Conservation (phyloP, 1,140 invertebrate species). For the Condylostylus longicornis region DNA sequence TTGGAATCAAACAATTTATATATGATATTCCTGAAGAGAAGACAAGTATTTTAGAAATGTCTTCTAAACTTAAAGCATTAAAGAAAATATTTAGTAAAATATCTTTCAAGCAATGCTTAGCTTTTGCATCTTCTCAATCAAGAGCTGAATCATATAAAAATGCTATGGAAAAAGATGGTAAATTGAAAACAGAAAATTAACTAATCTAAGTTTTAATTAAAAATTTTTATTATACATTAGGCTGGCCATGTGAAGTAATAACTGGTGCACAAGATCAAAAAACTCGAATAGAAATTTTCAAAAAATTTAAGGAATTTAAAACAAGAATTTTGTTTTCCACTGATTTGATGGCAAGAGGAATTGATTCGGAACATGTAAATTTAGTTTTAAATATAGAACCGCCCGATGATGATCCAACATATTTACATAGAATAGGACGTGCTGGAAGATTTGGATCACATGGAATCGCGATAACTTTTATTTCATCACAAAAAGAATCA, state of each 20-base stretch:
- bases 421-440: conserved; percentile 89
- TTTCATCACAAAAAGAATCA: conserved; percentile 42
- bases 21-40: conserved; percentile 39
- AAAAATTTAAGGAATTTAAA: conserved; percentile 59
- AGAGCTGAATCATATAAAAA: conserved; percentile 57
- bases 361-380: conserved; percentile 86
- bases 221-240: no score
- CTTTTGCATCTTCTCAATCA: conserved; percentile 79
- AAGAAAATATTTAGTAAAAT: conserved; percentile 51
- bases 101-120: conserved; percentile 73
- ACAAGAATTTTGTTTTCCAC: conserved; percentile 81
- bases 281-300: conserved; percentile 57
- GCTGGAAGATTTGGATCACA: conserved; percentile 78
- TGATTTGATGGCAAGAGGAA: conserved; percentile 72
- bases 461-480: conserved; percentile 54
- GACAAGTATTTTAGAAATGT: conserved; percentile 46
- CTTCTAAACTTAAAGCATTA: conserved; percentile 55
- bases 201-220: no score
- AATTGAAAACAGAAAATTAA: no score
- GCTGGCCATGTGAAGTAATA: conserved; percentile 58
- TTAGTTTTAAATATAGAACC: conserved; percentile 86
- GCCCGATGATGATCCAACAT: conserved; percentile 68
- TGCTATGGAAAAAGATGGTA: conserved; percentile 47
- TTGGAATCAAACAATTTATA: conserved; percentile 65
- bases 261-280: conserved; percentile 61